Evolutionary conservation across 2,888 invertebrate species (phyloP).

Genomic region (Achlya flavicornis): DNA sequence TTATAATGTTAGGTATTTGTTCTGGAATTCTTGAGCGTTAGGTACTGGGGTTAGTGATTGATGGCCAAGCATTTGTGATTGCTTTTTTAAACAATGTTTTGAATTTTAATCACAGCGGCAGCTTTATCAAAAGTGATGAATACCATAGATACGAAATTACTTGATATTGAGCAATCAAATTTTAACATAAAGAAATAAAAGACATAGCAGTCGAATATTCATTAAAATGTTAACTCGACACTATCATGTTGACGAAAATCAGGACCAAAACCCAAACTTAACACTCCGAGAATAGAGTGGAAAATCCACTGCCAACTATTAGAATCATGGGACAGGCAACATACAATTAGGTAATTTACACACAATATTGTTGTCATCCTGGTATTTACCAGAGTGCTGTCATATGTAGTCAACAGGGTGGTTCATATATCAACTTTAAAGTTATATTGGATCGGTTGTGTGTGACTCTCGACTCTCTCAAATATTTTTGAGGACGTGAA

Average conservation of each 20-base stretch:
- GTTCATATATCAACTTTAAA: not conserved
- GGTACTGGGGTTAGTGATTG: not conserved
- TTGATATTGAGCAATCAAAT: no score
- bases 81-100: no score
- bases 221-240: no score
- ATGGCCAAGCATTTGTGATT: no score
- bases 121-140: no score
- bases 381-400: not conserved
- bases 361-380: not conserved
- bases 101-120: no score
- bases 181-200: no score
- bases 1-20: not conserved
- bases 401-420: no score
- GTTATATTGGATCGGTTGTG: not conserved
- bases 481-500: not conserved
- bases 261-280: no score
- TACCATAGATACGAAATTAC: no score
- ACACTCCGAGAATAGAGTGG: not conserved
- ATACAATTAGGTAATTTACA: not conserved
- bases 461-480: not conserved
- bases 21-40: not conserved
- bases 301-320: not conserved
- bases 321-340: not conserved
- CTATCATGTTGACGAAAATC: no score
- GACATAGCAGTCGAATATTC: no score